Evolutionary conservation across 2,888 invertebrate species (phyloP).

Genomic region (Chrysina gloriosa): DNA sequence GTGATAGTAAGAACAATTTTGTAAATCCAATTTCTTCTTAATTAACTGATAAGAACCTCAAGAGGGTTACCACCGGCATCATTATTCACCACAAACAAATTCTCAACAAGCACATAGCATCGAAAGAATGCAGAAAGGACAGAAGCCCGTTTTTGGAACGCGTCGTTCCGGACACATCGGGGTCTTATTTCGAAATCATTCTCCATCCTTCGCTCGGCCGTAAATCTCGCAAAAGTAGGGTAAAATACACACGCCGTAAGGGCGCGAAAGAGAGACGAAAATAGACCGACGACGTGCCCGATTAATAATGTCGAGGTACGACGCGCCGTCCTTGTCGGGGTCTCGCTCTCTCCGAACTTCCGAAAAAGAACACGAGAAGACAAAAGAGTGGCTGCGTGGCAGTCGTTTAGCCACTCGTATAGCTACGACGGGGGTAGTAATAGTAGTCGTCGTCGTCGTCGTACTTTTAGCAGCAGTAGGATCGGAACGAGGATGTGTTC

Average conservation of each 20-base stretch:
- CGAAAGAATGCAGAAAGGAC: neutral
- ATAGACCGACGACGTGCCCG: conserved; percentile 20
- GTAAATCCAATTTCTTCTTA: no score
- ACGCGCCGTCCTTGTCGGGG: conserved; percentile 7
- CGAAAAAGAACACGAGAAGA: conserved; percentile 1
- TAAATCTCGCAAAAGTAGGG: neutral
- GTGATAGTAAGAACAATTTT: no score
- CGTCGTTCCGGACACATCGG: conserved; percentile 23
- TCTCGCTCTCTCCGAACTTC: conserved; percentile 16
- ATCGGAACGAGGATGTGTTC: neutral
- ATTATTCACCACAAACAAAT: neutral
- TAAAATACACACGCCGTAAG: neutral
- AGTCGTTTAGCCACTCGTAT: no score
- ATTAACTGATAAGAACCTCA: no score
- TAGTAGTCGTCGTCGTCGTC: no score
- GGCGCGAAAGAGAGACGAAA: neutral
- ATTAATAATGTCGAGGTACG: conserved; percentile 35
- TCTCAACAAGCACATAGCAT: neutral
- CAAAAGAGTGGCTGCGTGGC: neutral
- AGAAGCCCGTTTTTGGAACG: neutral
- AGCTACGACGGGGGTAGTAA: no score
- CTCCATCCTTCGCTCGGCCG: neutral
- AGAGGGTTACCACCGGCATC: no score
- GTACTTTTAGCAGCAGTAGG: no score
- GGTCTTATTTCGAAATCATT: conserved; percentile 34